A percentile compares a stretch with the other conserved stretches of the same genome.
Conservation (phyloP, 2,888 invertebrate genomes). For the Protodeltote pygarga region DNA sequence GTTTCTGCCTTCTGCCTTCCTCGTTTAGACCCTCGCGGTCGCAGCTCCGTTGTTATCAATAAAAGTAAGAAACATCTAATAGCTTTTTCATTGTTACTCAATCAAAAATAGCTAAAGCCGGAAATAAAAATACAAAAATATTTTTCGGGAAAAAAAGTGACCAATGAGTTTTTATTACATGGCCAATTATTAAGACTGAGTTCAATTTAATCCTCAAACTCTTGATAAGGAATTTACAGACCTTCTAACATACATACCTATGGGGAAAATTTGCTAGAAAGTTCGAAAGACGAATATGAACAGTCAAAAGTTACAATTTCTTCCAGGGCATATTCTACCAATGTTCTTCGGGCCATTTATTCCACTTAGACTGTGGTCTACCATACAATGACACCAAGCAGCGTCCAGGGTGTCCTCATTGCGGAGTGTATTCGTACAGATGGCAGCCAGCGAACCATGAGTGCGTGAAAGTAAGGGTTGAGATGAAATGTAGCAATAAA, state of each 20-base stretch:
- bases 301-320: neutral
- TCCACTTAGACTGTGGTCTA: slow-evolving; percentile 93
- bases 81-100: too few species aligned
- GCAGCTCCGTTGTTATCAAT: too few species aligned
- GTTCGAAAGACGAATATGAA: too few species aligned
- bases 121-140: neutral
- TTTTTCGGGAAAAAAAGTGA: neutral
- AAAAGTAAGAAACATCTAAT: too few species aligned
- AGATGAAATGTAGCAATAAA: slow-evolving; percentile 72
- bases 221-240: too few species aligned
- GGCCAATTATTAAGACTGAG: too few species aligned
- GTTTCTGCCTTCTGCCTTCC: too few species aligned
- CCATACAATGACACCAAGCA: slow-evolving; percentile 62
- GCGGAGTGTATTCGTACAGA: slow-evolving; percentile 71
- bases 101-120: neutral
- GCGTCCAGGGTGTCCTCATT: slow-evolving; percentile 78
- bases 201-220: too few species aligned
- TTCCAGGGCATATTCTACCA: slow-evolving; percentile 93
- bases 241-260: too few species aligned
- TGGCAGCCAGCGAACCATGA: slow-evolving; percentile 72
- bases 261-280: too few species aligned
- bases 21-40: too few species aligned
- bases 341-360: slow-evolving; percentile 92
- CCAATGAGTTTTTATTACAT: too few species aligned
- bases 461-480: slow-evolving; percentile 62